Base-by-base conservation (phyloP, 2,113 vertebrate genomes). In the Mugil cephalus region DNA sequence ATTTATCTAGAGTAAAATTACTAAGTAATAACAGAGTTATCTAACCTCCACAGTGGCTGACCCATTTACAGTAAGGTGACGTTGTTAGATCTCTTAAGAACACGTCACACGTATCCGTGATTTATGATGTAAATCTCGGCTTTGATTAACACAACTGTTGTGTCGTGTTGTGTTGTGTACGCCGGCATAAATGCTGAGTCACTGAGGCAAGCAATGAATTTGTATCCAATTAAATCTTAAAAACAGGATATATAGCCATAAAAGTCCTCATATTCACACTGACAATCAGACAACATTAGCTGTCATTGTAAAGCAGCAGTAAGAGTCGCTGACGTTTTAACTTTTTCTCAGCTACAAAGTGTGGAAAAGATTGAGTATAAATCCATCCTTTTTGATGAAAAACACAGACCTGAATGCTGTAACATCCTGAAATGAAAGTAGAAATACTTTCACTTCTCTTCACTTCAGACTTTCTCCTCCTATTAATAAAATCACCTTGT, bases 181-280 rank as follows among this genome's bases (percentile, higher is more conserved):
- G n/a, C n/a, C n/a, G n/a, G n/a, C 19, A 34, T 36, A 63, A 60
- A 60, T 72, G 80, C 71, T 51, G 15, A 54, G 48, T 83, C 87
- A 82, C 30, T 5, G 13, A 80, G 72, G 69, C 52, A 19, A 48
- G 10, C 3, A 21, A n/a, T 30, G 0, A 48, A 10, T 14, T 52
- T 1, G 4, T 13, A 19, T 61, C 50, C 3, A 11, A 10, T 51
- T 0, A 36, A 43, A 10, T 9, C 4, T 9, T n/a, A 0, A 34
- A n/a, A 52, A 39, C 9, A 1, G 5, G 12, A 54, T n/a, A 1
- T 48, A 53, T 35, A 46, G n/a, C n/a, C n/a, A n/a, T n/a, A n/a
- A n/a, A n/a, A n/a, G 0, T 48, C 5, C 24, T 1, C 15, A 15
- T 18, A 55, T 10, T 47, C 30, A 62, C 10, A 35, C 30, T 50